A percentile compares a stretch with the other conserved stretches of the same genome.
Evolutionary conservation across 1,140 invertebrate genomes (phyloP).

Genomic region (Venturia canescens): DNA sequence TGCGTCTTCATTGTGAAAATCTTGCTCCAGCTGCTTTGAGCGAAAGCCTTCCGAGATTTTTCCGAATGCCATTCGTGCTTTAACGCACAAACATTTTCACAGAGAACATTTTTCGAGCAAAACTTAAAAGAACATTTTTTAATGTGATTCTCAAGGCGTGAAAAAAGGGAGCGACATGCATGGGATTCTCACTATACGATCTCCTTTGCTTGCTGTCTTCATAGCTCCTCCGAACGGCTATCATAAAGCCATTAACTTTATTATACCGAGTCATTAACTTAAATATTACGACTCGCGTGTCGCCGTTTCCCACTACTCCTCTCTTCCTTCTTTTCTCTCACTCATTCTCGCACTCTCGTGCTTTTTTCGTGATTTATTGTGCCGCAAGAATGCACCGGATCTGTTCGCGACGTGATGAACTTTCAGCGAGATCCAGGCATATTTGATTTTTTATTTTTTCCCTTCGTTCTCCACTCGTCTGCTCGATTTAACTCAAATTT

Average conservation of each 20-base stretch:
- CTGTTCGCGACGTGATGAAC: slow-evolving; percentile 45
- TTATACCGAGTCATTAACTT: slow-evolving; percentile 75
- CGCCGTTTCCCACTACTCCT: slow-evolving; percentile 63
- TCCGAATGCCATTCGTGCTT: too few species aligned
- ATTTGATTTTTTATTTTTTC: slow-evolving; percentile 1
- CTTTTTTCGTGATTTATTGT: slow-evolving; percentile 57
- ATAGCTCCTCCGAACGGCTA: slow-evolving; percentile 70
- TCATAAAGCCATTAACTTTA: slow-evolving; percentile 77
- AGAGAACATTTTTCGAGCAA: too few species aligned
- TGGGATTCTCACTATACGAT: slow-evolving; percentile 21
- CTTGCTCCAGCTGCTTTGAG: neutral
- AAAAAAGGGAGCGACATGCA: slow-evolving; percentile 18
- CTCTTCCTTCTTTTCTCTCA: neutral
- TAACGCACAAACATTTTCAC: neutral
- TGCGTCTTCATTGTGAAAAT: neutral
- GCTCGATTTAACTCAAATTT: neutral
- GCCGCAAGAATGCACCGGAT: slow-evolving; percentile 45
- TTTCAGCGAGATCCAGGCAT: neutral
- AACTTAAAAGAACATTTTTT: neutral
- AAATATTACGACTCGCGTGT: slow-evolving; percentile 76
- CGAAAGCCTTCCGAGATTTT: too few species aligned
- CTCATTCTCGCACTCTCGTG: slow-evolving; percentile 38
- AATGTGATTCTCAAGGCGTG: too few species aligned
- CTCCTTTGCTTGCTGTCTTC: slow-evolving; percentile 44
- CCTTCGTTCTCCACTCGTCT: neutral